Percentiles rank a stretch among this genome's conserved stretches.
These are phyloP conservation scores for Acanthosepion pharaonis DNA, from an alignment of 2,888 invertebrate species.

Conservation along the genomic window DNA sequence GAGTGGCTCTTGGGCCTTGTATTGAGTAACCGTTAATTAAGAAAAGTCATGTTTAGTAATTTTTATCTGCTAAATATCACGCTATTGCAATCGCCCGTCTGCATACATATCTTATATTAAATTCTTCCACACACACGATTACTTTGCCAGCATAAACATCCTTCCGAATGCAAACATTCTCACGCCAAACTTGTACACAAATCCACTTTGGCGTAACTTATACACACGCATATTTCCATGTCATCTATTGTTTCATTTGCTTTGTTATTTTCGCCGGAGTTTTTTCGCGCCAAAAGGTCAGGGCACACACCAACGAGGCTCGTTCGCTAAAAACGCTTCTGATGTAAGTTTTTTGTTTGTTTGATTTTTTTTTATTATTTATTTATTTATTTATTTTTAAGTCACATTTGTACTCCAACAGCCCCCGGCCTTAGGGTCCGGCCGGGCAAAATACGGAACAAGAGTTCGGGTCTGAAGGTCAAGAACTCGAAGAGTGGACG, in stretches of 20 bases:
- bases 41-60: no score
- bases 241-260: neutral
- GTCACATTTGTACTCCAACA: slow-evolving; percentile 6
- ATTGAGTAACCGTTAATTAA: no score
- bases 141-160: no score
- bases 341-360: neutral
- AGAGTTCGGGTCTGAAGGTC: neutral
- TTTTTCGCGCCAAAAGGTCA: neutral
- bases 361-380: no score
- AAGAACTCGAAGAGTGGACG: neutral
- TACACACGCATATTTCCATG: slow-evolving; percentile 22
- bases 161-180: neutral
- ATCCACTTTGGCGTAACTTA: neutral
- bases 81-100: no score
- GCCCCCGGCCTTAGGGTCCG: neutral
- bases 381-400: neutral
- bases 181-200: neutral
- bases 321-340: slow-evolving; percentile 1
- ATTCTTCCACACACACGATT: no score
- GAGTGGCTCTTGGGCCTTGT: no score
- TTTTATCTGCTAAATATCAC: no score
- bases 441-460: neutral
- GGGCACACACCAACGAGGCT: slow-evolving; percentile 20
- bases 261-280: neutral
- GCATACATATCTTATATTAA: no score